Base-by-base conservation (phyloP, 2,888 invertebrate species). In the Aporophyla nigra region DNA sequence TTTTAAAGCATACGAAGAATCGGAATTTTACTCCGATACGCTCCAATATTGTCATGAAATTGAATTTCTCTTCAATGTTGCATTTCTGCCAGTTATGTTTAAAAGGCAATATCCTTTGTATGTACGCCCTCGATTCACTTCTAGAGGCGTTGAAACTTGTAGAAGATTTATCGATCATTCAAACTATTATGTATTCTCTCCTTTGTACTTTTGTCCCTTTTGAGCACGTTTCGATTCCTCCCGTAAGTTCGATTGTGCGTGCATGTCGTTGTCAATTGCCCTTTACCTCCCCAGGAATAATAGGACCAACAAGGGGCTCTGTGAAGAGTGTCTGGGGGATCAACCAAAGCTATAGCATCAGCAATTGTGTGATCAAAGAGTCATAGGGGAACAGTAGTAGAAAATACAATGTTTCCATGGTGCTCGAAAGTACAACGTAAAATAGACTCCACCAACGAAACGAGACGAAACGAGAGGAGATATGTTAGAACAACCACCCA, bases 171-270 rank as follows among this genome's bases (percentile, higher is more conserved):
- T 84, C 40, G 62, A 58, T 24, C 24, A 65, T 67, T 33, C 63
- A 71, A 71, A 76, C 21, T 70, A n/a, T 59, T 43, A 40, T 61
- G 51, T 62, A 71, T 63, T 61, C 63, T n/a, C 63, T 46, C 74
- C 51, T 67, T 24, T 65, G 68, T 46, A 59, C 49, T 62, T n/a
- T 43, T 46, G 33, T 19, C 72, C 74, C 62, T 75, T 66, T 83
- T 72, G 75, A 87, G 68, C 80, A 85, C 80, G 83, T 81, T 74
- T 66, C 14, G 27, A 43, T 40, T 65, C 24, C 61, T 63, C 43
- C 19, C 46, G 62, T 12, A 16, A 24, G 46, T 56, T 62, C 51
- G 40, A 63, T 76, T 33, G 67, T 24, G n/a, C 53, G 54, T 71
- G 62, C 12, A 49, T 53, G 51, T 24, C 58, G 1, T 54, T 56